Percentiles rank a stretch among this genome's conserved stretches.
Conservation (phyloP, 2,113 vertebrate genomes). For the Eira barbara region DNA sequence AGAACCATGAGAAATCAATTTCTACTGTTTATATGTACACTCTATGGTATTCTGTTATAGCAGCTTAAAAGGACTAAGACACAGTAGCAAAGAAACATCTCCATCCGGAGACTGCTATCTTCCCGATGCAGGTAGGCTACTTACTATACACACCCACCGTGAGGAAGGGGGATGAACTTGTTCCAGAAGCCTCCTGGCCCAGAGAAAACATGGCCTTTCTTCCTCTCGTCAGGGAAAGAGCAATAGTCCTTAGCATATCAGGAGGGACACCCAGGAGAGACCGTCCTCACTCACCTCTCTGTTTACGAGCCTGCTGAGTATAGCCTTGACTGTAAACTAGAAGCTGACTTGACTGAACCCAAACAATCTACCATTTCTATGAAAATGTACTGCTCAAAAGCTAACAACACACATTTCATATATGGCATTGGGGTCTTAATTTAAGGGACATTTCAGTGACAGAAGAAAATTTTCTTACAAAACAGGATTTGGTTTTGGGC, state of each 20-base stretch:
- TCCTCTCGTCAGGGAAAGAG: background rate
- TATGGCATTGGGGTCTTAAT: background rate
- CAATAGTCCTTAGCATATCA: background rate
- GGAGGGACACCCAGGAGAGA: background rate
- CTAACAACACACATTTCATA: background rate
- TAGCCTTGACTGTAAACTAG: background rate
- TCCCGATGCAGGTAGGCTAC: background rate
- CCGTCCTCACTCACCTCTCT: background rate
- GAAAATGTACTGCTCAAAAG: background rate
- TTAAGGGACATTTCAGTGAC: constrained; percentile 15
- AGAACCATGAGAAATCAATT: background rate
- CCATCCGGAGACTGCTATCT: background rate
- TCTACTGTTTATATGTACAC: background rate
- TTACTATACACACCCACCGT: background rate
- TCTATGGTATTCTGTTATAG: background rate
- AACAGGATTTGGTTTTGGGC: background rate
- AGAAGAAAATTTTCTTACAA: constrained; percentile 27
- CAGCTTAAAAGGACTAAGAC: background rate
- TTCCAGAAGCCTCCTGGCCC: background rate
- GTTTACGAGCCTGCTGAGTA: background rate
- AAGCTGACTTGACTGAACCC: background rate
- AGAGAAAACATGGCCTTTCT: background rate
- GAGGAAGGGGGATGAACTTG: too few species aligned
- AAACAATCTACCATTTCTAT: background rate
- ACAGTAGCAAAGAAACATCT: background rate